Base-by-base conservation (phyloP, 2,113 vertebrate genomes). In the Morone saxatilis region DNA sequence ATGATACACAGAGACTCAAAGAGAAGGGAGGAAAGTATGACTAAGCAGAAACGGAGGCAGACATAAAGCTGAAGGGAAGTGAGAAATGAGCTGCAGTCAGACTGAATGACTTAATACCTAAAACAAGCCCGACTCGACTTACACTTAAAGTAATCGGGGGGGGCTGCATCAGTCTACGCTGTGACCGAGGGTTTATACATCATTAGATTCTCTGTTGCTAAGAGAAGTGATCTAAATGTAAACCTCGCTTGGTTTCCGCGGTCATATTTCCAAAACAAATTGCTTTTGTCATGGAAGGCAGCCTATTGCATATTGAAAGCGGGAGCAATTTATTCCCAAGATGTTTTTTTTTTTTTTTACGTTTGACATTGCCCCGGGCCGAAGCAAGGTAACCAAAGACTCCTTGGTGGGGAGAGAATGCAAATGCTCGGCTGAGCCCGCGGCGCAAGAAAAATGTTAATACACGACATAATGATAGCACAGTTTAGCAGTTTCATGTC, bases 251-350 rank as follows among this genome's bases (percentile, higher is more conserved):
- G 54, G 17, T 63, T 79, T 71, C 83, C 40, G 50, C 4, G 22
- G 41, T 69, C 63, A 71, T 67, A 67, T 87, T 81, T 74, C 86
- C 63, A 87, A 85, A 31, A 84, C 84, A 84, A 88, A 92, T 91
- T 25, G 76, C 79, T 86, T 80, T 60, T 87, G 86, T 90, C 83
- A 69, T 54, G 77, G 50, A 84, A 47, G 65, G 78, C 71, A 38
- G 83, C 68, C 41, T 13, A 36, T 73, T 79, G 74, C 89, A 77
- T 78, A 65, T 79, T 84, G 81, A 90, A 51, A 83, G 57, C 11
- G 22, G 41, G 71, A 81, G 81, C 79, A 85, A 82, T 90, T 85
- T 91, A 86, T 88, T 86, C 69, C 59, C 7, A 50, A 80, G 82
- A 78, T 81, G 84, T 76, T 31, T 31, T 31, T 31, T 31, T 31